These are phyloP conservation scores for Bombus terrestris DNA, from an alignment of 1,140 invertebrate species.

Conservation along the genomic window DNA sequence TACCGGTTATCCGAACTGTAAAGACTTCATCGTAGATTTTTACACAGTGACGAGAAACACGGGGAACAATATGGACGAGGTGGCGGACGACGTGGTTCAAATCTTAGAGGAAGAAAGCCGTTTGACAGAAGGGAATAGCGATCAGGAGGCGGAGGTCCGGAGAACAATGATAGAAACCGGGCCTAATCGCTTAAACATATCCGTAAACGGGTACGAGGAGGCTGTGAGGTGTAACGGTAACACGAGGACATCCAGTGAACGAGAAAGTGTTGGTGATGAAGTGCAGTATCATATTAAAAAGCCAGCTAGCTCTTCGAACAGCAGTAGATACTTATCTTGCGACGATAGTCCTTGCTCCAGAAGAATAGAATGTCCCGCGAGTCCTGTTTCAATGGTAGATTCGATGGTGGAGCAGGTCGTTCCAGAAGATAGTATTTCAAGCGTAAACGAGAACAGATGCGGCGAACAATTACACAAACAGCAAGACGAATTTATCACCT, in stretches of 20 bases:
- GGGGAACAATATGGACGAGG: constrained; percentile 79
- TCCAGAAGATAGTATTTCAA: neutral
- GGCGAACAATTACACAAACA: neutral
- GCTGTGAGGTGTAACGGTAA: constrained; percentile 34
- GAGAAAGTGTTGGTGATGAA: constrained; percentile 45
- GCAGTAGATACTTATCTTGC: neutral
- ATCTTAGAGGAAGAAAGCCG: constrained; percentile 68
- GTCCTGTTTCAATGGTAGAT: neutral
- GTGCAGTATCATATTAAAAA: constrained; percentile 39
- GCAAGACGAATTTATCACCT: constrained; percentile 59
- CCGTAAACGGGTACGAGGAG: constrained; percentile 35
- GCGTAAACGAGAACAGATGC: neutral
- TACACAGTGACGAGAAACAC: constrained; percentile 81
- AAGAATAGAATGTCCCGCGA: constrained; percentile 7
- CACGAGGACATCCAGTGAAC: constrained; percentile 46
- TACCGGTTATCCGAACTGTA: constrained; percentile 86
- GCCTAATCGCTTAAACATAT: constrained; percentile 37
- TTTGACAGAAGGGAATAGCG: neutral
- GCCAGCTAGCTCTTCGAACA: constrained; percentile 8
- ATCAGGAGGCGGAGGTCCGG: neutral
- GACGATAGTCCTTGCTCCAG: constrained; percentile 27
- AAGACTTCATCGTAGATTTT: constrained; percentile 85
- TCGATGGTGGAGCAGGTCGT: neutral
- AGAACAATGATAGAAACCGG: neutral
- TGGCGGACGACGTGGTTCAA: constrained; percentile 78